Conservation (phyloP, 2,888 invertebrate genomes). For the Meloe dianella region DNA sequence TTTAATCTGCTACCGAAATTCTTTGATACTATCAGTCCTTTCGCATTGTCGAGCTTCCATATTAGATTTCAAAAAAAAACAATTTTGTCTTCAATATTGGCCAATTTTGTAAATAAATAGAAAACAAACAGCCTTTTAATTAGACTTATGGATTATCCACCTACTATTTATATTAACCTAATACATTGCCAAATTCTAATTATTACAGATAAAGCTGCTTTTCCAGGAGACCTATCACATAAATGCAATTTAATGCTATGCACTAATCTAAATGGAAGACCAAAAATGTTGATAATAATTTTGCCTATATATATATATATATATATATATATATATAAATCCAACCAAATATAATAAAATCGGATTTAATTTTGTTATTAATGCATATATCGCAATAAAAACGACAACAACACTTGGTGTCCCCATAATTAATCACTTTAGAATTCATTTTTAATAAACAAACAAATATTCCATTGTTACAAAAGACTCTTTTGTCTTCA, state of each 20-base stretch:
- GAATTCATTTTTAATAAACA: too few species aligned
- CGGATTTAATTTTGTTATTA: background rate
- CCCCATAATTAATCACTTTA: too few species aligned
- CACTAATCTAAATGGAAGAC: constrained; percentile 4
- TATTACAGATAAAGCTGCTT: constrained; percentile 11
- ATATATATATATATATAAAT: too few species aligned
- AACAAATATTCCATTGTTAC: too few species aligned
- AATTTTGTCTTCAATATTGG: background rate
- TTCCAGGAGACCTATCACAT: constrained; percentile 9
- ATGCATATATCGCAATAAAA: background rate
- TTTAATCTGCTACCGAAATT: background rate
- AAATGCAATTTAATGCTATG: constrained; percentile 9
- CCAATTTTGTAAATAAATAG: background rate
- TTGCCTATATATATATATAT: too few species aligned
- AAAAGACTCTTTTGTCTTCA: too few species aligned
- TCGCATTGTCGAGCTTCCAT: background rate
- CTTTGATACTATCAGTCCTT: background rate
- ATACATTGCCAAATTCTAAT: constrained; percentile 2
- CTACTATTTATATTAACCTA: background rate
- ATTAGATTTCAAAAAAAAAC: background rate
- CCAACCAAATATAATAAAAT: background rate
- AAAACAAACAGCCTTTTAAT: background rate
- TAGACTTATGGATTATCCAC: background rate
- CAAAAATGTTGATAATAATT: constrained; percentile 1
- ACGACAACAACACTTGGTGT: background rate